Base-by-base conservation (phyloP, 2,888 invertebrate species). In the Sabatieria punctata region DNA sequence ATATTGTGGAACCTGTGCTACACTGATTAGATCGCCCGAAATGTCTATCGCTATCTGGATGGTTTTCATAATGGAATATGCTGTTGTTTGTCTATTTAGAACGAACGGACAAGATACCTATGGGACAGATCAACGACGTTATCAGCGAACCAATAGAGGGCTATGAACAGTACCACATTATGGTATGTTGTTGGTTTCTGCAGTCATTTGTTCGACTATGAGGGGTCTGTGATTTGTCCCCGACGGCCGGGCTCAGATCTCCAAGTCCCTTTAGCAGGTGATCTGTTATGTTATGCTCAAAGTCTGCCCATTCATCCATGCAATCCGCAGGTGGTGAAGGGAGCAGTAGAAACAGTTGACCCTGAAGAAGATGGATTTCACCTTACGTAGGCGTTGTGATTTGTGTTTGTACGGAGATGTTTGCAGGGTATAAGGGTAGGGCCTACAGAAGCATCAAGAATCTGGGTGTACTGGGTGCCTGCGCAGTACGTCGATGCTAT, bases 391-490 rank as follows among this genome's bases (percentile, higher is more conserved):
- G n/a, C n/a, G n/a, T n/a, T n/a, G n/a, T n/a, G n/a, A n/a, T n/a
- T n/a, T n/a, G n/a, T n/a, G n/a, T n/a, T n/a, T n/a, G n/a, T n/a
- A n/a, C n/a, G n/a, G n/a, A n/a, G n/a, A n/a, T n/a, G n/a, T n/a
- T n/a, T n/a, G n/a, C n/a, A 85, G 82, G 85, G 80, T 47, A 74
- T 88, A 50, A 86, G 88, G 69, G 70, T 86, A 55, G 86, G 88
- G 18, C 80, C 86, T 8, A 86, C 86, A 43, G 86, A 86, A 69
- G 85, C 85, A 3, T 85, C 85, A 26, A 72, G 84, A 54, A 85
- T 85, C 68, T 88, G 85, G 84, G 77, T 88, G 51, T 88, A 88
- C 70, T 88, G 86, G 86, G 85, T 88, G 40, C 88, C 86, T 11
- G 83, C 84, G 42, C 68, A 69, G 55, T 88, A 83, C 65, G 76